Conservation (phyloP, 2,113 vertebrate species). For the Vidua macroura region DNA sequence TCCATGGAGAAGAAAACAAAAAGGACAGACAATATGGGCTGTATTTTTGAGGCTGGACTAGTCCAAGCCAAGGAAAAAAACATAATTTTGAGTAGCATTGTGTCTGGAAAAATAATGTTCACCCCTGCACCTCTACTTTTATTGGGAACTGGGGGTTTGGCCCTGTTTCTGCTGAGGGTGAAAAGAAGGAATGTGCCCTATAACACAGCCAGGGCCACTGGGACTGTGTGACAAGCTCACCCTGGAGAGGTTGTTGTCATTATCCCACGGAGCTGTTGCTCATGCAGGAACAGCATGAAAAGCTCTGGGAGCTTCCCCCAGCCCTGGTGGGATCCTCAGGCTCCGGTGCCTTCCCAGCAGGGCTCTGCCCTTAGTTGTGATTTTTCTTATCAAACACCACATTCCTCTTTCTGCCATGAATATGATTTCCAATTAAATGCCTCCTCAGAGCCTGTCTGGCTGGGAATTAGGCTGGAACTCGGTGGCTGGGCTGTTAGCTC, state of each 20-base stretch:
- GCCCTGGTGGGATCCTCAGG: background rate
- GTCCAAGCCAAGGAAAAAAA: background rate
- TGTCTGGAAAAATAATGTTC: background rate
- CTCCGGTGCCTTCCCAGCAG: background rate
- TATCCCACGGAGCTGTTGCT: background rate
- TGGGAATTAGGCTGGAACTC: background rate
- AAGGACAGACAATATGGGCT: background rate
- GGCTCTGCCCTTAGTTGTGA: background rate
- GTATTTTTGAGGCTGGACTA: background rate
- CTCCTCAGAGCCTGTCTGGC: background rate
- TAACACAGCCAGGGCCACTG: background rate
- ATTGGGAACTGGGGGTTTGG: background rate
- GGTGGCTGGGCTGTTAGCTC: background rate
- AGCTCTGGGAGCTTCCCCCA: accelerated
- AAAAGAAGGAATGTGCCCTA: background rate
- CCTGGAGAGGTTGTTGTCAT: background rate
- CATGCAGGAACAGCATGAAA: background rate
- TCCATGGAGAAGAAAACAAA: background rate
- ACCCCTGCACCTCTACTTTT: background rate
- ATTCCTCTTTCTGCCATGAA: background rate
- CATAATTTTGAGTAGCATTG: background rate
- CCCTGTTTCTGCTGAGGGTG: background rate
- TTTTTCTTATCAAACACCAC: background rate
- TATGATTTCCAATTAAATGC: background rate
- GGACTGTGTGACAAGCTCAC: background rate